Conservation (phyloP, 2,888 invertebrate species). For the Adela reaumurella region DNA sequence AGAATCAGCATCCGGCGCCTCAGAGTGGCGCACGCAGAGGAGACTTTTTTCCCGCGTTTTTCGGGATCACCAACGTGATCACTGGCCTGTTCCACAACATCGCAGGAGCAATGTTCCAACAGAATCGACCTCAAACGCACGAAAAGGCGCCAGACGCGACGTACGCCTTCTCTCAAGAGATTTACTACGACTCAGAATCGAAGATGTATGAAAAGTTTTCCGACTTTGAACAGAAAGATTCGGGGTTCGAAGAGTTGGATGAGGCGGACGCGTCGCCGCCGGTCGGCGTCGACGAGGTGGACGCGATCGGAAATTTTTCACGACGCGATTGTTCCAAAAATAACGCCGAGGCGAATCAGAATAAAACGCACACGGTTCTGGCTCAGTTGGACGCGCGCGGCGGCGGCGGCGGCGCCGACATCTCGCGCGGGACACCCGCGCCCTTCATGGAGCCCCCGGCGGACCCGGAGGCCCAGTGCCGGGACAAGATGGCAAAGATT, state of each 20-base stretch:
- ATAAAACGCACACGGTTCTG: not conserved
- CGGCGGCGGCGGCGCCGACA: not conserved
- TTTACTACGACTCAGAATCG: constrained; percentile 2
- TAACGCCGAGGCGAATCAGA: not conserved
- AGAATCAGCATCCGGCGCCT: constrained; percentile 2
- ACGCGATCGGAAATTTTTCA: constrained; percentile 1
- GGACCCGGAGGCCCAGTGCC: not conserved
- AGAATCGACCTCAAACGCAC: not conserved
- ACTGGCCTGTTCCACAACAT: constrained; percentile 34
- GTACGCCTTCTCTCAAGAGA: constrained; percentile 4
- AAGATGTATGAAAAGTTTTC: constrained; percentile 4
- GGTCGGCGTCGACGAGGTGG: constrained; percentile 7
- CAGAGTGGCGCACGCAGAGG: constrained; percentile 9
- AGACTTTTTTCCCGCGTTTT: constrained; percentile 19
- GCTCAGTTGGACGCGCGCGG: not conserved
- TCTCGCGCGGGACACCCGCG: not conserved
- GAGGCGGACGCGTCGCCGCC: constrained; percentile 21
- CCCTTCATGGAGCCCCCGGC: not conserved
- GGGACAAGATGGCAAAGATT: not conserved
- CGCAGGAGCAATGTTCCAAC: constrained; percentile 27
- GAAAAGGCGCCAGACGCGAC: constrained; percentile 21
- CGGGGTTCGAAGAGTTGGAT: constrained; percentile 19
- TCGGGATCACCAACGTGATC: constrained; percentile 32
- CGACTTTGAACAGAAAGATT: constrained; percentile 23
- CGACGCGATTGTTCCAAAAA: constrained; percentile 1